Conservation (phyloP, 1,140 invertebrate species). For the Drosophila sulfurigaster region DNA sequence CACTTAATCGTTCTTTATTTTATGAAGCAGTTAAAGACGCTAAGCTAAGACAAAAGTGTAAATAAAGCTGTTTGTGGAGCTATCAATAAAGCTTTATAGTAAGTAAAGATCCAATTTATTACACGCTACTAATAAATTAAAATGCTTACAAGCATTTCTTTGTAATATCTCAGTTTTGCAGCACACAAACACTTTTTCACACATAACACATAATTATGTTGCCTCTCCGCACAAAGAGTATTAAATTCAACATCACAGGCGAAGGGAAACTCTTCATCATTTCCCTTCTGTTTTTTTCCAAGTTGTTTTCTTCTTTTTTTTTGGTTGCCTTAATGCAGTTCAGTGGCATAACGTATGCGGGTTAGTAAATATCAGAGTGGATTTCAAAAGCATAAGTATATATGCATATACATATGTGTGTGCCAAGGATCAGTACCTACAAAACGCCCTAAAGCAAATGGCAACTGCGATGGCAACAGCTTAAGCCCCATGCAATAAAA, state of each 20-base stretch:
- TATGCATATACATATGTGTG: conserved; percentile 15
- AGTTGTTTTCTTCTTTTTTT: not conserved
- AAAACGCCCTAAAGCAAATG: conserved; percentile 6
- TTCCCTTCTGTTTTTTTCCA: not conserved
- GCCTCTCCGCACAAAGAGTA: not conserved
- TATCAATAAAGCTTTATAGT: no score
- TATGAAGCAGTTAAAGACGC: no score
- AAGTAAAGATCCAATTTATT: no score
- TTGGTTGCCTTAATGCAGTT: conserved; percentile 19
- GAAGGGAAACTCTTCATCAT: not conserved
- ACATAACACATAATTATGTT: conserved; percentile 5
- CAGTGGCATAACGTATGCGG: conserved; percentile 49
- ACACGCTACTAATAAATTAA: no score
- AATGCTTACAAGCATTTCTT: no score
- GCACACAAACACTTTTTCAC: no score
- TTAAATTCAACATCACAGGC: not conserved
- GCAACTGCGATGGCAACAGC: conserved; percentile 61
- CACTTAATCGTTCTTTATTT: no score
- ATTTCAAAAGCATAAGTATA: conserved; percentile 60
- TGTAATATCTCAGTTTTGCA: not conserved
- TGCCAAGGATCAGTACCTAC: not conserved
- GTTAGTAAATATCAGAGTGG: conserved; percentile 77
- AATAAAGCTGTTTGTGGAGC: no score
- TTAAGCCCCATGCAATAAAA: conserved; percentile 78
- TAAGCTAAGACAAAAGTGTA: no score